Percentiles rank a stretch among this genome's conserved stretches.
Evolutionary conservation across 2,797 vertebrate genomes (phyloP).

Genomic region (Nyctibius grandis): DNA sequence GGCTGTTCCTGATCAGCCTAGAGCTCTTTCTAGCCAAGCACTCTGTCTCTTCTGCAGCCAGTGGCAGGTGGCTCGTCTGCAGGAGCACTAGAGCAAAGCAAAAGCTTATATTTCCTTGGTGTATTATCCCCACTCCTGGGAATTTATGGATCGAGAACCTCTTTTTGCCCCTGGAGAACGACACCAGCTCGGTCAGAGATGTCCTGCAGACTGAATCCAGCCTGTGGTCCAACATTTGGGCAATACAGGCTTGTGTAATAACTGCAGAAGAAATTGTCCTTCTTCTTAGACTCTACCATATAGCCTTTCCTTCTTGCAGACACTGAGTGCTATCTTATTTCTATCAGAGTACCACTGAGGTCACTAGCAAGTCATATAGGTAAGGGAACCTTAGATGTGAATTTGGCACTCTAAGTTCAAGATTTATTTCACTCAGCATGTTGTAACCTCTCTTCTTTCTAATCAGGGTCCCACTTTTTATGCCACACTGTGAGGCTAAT

Average conservation of each 20-base stretch:
- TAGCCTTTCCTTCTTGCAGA: background rate
- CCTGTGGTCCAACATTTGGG: background rate
- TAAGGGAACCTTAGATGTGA: background rate
- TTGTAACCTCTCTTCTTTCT: conserved; percentile 37
- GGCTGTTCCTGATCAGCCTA: background rate
- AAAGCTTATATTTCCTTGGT: background rate
- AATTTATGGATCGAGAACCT: background rate
- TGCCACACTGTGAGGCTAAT: conserved; percentile 58
- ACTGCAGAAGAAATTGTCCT: background rate
- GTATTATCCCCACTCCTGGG: background rate
- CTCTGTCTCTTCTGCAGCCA: background rate
- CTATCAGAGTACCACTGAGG: background rate
- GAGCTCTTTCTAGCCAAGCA: background rate
- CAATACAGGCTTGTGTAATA: background rate
- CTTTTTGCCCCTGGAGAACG: background rate
- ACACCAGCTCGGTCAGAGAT: background rate
- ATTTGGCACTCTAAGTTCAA: background rate
- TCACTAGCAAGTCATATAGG: background rate
- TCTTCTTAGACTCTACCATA: background rate
- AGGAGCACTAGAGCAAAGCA: background rate
- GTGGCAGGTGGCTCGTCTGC: background rate
- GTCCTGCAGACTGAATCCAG: background rate
- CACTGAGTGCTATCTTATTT: background rate
- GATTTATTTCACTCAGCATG: conserved; percentile 1
- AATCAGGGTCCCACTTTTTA: conserved; percentile 50